Conservation (phyloP, 2,888 invertebrate genomes). For the Campopleginae sp. region DNA sequence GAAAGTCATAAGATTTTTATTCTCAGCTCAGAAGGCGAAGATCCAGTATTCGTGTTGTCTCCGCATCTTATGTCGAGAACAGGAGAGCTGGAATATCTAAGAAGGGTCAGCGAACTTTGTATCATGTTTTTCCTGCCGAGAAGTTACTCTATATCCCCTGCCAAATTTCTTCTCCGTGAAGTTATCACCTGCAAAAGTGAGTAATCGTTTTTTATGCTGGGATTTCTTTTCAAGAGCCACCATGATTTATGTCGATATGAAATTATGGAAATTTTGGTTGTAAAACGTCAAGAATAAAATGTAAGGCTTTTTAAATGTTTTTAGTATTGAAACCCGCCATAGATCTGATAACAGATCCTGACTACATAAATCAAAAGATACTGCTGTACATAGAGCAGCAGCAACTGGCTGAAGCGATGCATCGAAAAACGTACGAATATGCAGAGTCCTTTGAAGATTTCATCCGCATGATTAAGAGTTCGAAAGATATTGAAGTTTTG, state of each 20-base stretch:
- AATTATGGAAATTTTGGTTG: neutral
- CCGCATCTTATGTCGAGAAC: slow-evolving; percentile 90
- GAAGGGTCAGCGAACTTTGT: slow-evolving; percentile 92
- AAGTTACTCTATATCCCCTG: slow-evolving; percentile 91
- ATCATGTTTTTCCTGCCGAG: slow-evolving; percentile 93
- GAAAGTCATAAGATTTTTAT: slow-evolving; percentile 47
- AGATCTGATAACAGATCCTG: slow-evolving; percentile 94
- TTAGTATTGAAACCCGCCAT: slow-evolving; percentile 93
- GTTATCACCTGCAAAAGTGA: slow-evolving; percentile 93
- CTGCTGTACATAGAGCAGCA: slow-evolving; percentile 93
- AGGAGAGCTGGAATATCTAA: slow-evolving; percentile 91
- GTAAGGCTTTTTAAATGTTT: slow-evolving; percentile 74
- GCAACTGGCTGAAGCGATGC: slow-evolving; percentile 91
- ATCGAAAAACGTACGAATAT: slow-evolving; percentile 93
- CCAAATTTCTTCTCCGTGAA: slow-evolving; percentile 92
- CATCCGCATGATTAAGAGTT: slow-evolving; percentile 92
- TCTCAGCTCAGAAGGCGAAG: slow-evolving; percentile 80
- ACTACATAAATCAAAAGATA: slow-evolving; percentile 95
- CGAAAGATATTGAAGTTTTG: slow-evolving; percentile 92
- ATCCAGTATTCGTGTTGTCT: slow-evolving; percentile 90
- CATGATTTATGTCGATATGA: neutral
- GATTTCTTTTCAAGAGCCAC: neutral
- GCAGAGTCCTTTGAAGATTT: slow-evolving; percentile 96
- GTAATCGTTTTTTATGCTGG: neutral
- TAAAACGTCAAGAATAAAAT: neutral